A percentile compares a stretch with the other conserved stretches of the same genome.
These are phyloP conservation scores for Sciurus carolinensis DNA, from an alignment of 2,797 vertebrate genomes.

Conservation along the genomic window DNA sequence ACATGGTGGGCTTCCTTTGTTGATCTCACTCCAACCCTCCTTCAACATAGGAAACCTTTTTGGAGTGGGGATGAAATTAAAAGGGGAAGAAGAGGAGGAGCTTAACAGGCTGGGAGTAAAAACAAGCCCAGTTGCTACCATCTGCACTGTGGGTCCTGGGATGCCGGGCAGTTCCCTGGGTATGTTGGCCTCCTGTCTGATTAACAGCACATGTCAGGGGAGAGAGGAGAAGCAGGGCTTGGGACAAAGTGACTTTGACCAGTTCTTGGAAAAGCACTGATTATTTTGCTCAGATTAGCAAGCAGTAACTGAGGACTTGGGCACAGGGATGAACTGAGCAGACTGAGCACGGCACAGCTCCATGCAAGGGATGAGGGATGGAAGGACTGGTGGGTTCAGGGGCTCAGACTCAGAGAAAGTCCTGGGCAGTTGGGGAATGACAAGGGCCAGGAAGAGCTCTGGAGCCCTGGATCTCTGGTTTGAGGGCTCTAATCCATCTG, in stretches of 20 bases:
- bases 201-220: conserved; percentile 33
- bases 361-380: background rate
- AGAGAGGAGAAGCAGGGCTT: background rate
- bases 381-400: background rate
- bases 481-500: background rate
- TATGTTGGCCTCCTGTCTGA: conserved; percentile 35
- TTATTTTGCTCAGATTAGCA: conserved; percentile 69
- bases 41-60: background rate
- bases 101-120: conserved; percentile 36
- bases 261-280: conserved; percentile 17
- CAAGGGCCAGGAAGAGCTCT: too few relatives aligned
- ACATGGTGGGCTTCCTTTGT: conserved; percentile 42
- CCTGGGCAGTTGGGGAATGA: background rate
- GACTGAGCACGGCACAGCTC: background rate
- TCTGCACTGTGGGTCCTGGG: too few relatives aligned
- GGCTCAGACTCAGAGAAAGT: background rate
- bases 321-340: background rate
- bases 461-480: background rate
- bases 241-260: conserved; percentile 65
- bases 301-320: background rate
- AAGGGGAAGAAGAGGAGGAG: background rate
- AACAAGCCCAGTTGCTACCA: conserved; percentile 57
- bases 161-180: background rate
- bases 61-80: background rate
- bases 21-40: background rate